These are phyloP conservation scores for Phrynosoma platyrhinos DNA, from an alignment of 2,113 vertebrate species.

Conservation along the genomic window DNA sequence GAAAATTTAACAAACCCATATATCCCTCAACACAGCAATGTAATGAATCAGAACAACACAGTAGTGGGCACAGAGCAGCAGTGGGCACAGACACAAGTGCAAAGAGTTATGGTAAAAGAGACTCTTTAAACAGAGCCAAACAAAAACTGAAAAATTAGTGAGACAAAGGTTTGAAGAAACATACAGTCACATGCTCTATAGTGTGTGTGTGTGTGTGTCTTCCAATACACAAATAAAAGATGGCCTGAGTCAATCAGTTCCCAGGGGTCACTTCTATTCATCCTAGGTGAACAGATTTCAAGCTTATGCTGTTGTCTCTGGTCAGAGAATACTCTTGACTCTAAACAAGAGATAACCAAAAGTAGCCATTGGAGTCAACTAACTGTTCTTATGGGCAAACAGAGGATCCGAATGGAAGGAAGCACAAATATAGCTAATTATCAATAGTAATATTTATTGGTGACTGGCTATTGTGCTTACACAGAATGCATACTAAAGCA, in stretches of 20 bases:
- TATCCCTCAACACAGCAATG: not conserved
- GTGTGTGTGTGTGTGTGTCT: no score
- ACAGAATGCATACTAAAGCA: not conserved
- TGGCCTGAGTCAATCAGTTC: no score
- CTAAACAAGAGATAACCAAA: not conserved
- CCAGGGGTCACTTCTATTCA: not conserved
- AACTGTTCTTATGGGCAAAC: not conserved
- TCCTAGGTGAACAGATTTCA: not conserved
- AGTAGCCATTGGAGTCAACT: not conserved
- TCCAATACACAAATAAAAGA: no score
- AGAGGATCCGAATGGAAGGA: no score
- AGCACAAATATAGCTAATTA: not conserved
- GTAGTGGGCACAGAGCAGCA: no score
- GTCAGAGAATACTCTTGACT: not conserved
- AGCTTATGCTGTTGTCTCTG: not conserved
- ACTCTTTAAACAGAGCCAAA: no score
- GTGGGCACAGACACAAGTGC: no score
- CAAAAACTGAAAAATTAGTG: no score
- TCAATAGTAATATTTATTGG: not conserved
- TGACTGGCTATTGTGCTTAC: not conserved
- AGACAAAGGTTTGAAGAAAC: no score
- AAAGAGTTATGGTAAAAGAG: no score
- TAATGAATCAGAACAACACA: no score
- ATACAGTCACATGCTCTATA: no score
- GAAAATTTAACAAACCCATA: not conserved